These are phyloP conservation scores for Scomber colias DNA, from an alignment of 2,113 vertebrate species.

Conservation along the genomic window DNA sequence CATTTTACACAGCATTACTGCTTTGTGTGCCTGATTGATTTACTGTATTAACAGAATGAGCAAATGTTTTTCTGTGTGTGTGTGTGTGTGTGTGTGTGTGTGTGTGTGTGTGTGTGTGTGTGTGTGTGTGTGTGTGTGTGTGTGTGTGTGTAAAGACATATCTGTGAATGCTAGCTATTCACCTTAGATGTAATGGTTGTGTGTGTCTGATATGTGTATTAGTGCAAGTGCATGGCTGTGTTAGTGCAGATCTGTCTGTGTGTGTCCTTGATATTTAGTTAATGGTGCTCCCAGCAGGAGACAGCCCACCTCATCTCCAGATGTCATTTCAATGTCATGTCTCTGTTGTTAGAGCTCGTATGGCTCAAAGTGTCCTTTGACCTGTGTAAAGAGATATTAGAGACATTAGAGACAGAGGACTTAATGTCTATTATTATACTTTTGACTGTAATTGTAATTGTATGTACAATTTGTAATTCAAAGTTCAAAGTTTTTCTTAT, in stretches of 20 bases:
- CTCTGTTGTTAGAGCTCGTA: background rate
- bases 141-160: background rate
- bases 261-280: constrained; percentile 32
- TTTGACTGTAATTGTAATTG: no score
- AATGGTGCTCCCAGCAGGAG: constrained; percentile 42
- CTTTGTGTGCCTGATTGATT: constrained; percentile 36
- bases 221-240: background rate
- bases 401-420: no score
- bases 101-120: constrained; percentile 14
- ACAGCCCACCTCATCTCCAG: background rate
- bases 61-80: constrained; percentile 49
- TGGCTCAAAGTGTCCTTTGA: background rate
- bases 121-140: constrained; percentile 7
- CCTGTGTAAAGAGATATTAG: background rate
- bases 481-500: no score
- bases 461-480: no score
- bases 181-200: no score
- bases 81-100: no score
- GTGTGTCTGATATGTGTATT: no score
- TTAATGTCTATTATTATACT: no score
- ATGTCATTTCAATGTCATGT: constrained; percentile 1
- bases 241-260: background rate
- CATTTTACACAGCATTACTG: background rate
- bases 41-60: constrained; percentile 5
- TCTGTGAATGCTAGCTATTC: background rate